Evolutionary conservation across 2,888 invertebrate species (phyloP), one percentile per base, ranked within the genome.

Genomic region (Polyommatus iphigenia): DNA sequence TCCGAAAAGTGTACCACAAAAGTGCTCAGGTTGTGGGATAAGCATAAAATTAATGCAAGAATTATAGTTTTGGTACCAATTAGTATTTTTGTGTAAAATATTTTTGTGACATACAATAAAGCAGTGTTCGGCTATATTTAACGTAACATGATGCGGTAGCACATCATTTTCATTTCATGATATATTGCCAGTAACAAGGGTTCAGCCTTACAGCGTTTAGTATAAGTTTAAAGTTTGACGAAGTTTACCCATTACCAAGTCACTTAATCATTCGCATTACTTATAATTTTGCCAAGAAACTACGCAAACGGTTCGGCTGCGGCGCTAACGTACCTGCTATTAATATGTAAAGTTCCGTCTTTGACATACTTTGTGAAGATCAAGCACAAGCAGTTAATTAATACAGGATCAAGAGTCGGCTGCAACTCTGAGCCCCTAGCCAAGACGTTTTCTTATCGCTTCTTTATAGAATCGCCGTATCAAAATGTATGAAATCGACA

Each of bases 161-260:
- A 54, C 32, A 29, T 54, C 8, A 54, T 75, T 54, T 54, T 54
- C 29, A 54, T 75, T 75, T 75, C 54, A 50, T 50, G 6, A 67
- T 67, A 75, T 73, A 73, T 46, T 29, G 29, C 6, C 29, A 20
- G 75, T 29, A 54, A 54, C 75, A 75, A 75, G 75, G 75, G 75
- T 75, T 50, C 3, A 54, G 24, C 20, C 41, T 46, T 18, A 67
- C 67, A 20, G 24, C 46, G 46, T 46, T 80, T 81, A 50, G 75
- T 75, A 54, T 75, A 54, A 83, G 80, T 81, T 81, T 84, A 83
- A 90, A 90, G 87, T 90, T 90, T 87, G 86, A 89, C 87, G 86
- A 91, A 92, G 87, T 91, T 91, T 87, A 84, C 85, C 90, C 88
- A 90, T 92, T 90, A 91, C 89, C 89, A 87, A 88, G 87, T 87